Conservation (phyloP, 2,888 invertebrate species). For the Rotaria macrura region DNA sequence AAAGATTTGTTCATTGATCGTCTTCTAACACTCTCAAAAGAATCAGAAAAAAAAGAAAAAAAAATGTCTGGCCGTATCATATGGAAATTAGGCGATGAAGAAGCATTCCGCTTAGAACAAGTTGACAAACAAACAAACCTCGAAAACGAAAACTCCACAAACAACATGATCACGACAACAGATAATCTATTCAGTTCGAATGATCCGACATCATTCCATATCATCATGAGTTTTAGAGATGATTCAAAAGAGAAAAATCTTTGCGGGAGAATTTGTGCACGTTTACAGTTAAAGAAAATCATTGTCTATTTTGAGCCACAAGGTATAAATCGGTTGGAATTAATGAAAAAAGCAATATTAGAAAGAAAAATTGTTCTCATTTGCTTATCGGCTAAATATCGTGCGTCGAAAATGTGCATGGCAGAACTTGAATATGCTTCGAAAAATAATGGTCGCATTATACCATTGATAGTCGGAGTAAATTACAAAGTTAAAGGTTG, state of each 20-base stretch:
- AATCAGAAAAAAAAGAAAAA: no score
- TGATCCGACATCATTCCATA: background rate
- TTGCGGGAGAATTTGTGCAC: background rate
- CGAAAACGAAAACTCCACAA: no score
- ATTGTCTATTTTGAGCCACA: background rate
- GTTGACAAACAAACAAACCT: background rate
- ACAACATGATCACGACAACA: no score
- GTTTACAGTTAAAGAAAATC: background rate
- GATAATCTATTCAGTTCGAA: background rate
- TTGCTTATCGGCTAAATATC: background rate
- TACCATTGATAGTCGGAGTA: background rate
- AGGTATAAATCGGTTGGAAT: background rate
- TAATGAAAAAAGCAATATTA: background rate
- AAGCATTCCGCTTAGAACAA: background rate
- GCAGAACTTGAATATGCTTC: background rate
- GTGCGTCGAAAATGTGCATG: background rate
- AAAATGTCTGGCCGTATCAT: background rate
- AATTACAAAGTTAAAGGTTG: background rate
- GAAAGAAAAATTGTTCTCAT: background rate
- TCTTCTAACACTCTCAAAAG: background rate
- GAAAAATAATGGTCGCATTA: background rate
- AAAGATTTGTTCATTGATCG: background rate
- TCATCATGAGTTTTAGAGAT: background rate
- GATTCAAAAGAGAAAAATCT: background rate
- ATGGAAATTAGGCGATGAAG: background rate